Conservation (phyloP, 2,797 vertebrate species). For the Rhabdomys pumilio region DNA sequence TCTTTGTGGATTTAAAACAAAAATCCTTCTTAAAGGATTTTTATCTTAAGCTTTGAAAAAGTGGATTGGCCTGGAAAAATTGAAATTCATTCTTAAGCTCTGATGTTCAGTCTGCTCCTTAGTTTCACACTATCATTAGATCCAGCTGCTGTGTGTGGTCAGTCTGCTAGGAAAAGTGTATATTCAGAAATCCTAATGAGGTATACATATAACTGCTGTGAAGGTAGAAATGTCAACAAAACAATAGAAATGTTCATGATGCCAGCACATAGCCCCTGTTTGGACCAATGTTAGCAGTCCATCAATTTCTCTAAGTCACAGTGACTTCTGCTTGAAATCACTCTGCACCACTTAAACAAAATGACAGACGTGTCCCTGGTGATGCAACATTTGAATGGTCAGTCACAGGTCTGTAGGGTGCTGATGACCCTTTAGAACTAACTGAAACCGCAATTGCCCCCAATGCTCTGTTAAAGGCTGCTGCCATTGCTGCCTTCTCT, state of each 20-base stretch:
- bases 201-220: constrained; percentile 12
- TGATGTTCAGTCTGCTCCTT: constrained; percentile 5
- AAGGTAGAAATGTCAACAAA: constrained; percentile 9
- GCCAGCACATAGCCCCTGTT: not conserved
- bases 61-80: constrained; percentile 30
- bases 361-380: constrained; percentile 45
- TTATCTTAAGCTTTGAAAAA: not conserved
- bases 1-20: not conserved
- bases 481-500: not conserved
- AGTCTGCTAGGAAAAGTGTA: not conserved
- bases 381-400: not conserved
- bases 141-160: not conserved
- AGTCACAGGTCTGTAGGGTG: not conserved
- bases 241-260: not conserved
- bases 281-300: not conserved
- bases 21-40: not conserved
- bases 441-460: constrained; percentile 8
- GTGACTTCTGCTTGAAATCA: constrained; percentile 69
- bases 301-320: constrained; percentile 72
- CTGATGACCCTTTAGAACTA: not conserved
- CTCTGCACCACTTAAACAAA: constrained; percentile 70
- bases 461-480: constrained; percentile 29
- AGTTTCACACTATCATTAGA: not conserved
- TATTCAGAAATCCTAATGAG: not conserved
- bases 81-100: constrained; percentile 62